Evolutionary conservation across 2,888 invertebrate genomes (phyloP).

Genomic region (Papilio protenor): DNA sequence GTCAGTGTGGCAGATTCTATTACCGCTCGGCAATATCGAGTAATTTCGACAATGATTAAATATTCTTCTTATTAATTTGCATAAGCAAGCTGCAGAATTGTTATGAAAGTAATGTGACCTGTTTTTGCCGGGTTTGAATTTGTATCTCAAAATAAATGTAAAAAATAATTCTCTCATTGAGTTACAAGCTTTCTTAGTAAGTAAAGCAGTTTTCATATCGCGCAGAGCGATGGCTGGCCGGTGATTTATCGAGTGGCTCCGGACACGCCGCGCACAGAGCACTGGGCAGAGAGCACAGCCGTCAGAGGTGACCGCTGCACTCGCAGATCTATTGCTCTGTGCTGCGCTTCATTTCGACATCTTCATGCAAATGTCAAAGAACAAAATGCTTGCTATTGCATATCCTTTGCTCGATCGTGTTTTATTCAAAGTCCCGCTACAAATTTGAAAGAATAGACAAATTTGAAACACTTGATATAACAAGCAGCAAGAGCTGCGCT

Average conservation of each 20-base stretch:
- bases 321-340: constrained; percentile 26
- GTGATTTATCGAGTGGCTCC: constrained; percentile 69
- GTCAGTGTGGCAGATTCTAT: neutral
- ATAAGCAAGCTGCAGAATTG: neutral
- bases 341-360: constrained; percentile 16
- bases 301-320: constrained; percentile 12
- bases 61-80: neutral
- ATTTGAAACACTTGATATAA: neutral
- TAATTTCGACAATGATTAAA: neutral
- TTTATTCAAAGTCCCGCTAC: neutral
- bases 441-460: neutral
- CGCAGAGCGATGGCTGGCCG: constrained; percentile 53
- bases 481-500: neutral
- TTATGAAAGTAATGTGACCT: neutral
- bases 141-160: neutral
- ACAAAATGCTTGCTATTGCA: constrained; percentile 2
- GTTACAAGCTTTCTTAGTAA: constrained; percentile 47
- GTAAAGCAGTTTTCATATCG: constrained; percentile 71
- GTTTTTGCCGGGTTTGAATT: neutral
- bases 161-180: constrained; percentile 48
- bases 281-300: neutral
- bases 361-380: constrained; percentile 17
- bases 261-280: constrained; percentile 52
- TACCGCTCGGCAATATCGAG: neutral
- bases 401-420: neutral